Conservation (phyloP, 2,113 vertebrate species). For the Scophthalmus maximus region DNA sequence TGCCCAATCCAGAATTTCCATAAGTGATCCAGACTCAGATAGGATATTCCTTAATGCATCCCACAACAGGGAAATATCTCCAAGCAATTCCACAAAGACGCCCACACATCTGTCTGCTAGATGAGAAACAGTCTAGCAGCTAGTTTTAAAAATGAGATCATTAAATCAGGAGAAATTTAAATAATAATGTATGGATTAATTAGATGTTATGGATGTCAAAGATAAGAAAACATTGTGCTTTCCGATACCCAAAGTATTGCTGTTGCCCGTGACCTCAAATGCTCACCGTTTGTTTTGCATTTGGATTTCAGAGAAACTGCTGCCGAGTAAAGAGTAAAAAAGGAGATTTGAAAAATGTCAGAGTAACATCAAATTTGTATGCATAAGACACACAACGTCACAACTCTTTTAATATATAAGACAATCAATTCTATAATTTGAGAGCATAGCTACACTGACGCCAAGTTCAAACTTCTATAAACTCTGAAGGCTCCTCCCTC, state of each 20-base stretch:
- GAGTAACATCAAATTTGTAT: not conserved
- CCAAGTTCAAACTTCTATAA: not conserved
- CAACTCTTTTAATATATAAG: too few species aligned
- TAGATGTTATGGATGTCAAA: too few species aligned
- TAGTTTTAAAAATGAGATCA: too few species aligned
- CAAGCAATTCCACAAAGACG: not conserved
- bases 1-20: not conserved
- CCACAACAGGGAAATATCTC: too few species aligned
- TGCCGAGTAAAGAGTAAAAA: too few species aligned
- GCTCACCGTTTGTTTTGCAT: too few species aligned
- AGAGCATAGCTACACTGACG: not conserved
- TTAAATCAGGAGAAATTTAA: not conserved
- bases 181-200: not conserved
- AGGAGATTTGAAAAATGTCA: not conserved
- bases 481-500: not conserved
- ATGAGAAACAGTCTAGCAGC: not conserved
- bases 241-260: constrained; percentile 12
- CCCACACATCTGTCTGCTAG: not conserved
- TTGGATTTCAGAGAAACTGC: too few species aligned
- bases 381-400: too few species aligned
- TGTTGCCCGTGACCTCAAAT: constrained; percentile 14
- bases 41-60: too few species aligned
- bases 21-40: constrained; percentile 6
- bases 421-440: too few species aligned
- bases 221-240: too few species aligned